A percentile compares a stretch with the other conserved stretches of the same genome.
phyloP scores from a whole-genome alignment of 2,797 vertebrate species.

The Galagoides demidoff region DNA sequence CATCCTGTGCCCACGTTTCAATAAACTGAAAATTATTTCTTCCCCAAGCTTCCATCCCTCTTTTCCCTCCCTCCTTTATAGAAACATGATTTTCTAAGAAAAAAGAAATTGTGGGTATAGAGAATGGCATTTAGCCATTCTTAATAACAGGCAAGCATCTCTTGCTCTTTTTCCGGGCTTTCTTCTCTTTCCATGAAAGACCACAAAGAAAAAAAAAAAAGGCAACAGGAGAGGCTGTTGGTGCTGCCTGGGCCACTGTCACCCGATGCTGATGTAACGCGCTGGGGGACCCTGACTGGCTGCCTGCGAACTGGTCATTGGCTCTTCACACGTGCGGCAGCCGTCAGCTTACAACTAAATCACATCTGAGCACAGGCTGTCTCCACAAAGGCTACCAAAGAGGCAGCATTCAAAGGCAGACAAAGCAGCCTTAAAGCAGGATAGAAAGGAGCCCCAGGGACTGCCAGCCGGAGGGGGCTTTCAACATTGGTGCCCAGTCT shows the following conservation, averaged over 20 bases:
- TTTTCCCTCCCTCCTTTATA: neutral
- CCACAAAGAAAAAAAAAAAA: neutral
- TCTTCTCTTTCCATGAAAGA: constrained; percentile 81
- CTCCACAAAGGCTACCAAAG: constrained; percentile 84
- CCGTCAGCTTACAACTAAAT: constrained; percentile 86
- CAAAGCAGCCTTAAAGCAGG: constrained; percentile 90
- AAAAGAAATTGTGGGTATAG: constrained; percentile 45
- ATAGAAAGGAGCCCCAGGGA: constrained; percentile 85
- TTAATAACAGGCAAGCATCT: constrained; percentile 82
- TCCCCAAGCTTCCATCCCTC: neutral
- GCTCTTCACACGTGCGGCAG: constrained; percentile 86
- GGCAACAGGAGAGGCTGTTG: constrained; percentile 82
- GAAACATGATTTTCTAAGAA: neutral
- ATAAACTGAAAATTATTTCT: constrained; percentile 38
- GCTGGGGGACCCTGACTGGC: constrained; percentile 87
- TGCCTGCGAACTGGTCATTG: constrained; percentile 89
- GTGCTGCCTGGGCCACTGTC: constrained; percentile 80
- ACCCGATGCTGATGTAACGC: constrained; percentile 89
- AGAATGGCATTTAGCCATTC: constrained; percentile 83
- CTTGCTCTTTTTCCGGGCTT: constrained; percentile 88
- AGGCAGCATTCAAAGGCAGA: constrained; percentile 85
- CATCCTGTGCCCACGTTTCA: rapidly evolving
- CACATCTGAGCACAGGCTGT: constrained; percentile 84
- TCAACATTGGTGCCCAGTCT: neutral
- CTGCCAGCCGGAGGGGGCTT: constrained; percentile 40